A percentile compares a stretch with the other conserved stretches of the same genome.
Conservation (phyloP, 2,888 invertebrate genomes). For the Leptinotarsa rubiginosa region DNA sequence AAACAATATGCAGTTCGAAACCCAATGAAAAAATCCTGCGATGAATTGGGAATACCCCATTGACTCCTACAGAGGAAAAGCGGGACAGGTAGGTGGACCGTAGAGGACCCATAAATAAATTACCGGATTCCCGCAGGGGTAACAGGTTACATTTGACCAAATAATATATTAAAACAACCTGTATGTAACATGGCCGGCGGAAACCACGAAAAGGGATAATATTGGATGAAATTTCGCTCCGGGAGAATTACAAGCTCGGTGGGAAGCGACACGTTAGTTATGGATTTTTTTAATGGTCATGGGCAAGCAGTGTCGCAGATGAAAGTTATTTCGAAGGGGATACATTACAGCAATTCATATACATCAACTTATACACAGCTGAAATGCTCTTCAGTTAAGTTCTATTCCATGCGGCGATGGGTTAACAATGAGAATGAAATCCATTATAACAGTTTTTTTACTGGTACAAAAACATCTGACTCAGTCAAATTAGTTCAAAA, state of each 20-base stretch:
- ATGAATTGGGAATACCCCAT: slow-evolving; percentile 26
- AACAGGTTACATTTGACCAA: slow-evolving; percentile 31
- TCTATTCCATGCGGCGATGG: too few species aligned
- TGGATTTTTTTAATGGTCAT: background rate
- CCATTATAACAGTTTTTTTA: too few species aligned
- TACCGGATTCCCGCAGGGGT: slow-evolving; percentile 23
- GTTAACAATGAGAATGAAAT: too few species aligned
- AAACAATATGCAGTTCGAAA: background rate
- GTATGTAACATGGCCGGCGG: background rate
- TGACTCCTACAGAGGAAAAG: slow-evolving; percentile 17
- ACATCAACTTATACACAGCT: too few species aligned
- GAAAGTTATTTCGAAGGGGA: background rate
- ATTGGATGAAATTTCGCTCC: background rate
- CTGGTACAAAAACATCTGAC: too few species aligned
- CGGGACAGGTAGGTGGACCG: slow-evolving; percentile 2
- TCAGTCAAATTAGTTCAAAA: too few species aligned
- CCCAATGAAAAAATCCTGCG: slow-evolving; percentile 18
- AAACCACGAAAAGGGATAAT: background rate
- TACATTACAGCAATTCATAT: background rate
- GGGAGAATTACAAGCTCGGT: background rate
- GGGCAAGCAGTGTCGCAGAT: background rate
- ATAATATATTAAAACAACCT: slow-evolving; percentile 32
- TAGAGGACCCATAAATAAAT: slow-evolving; percentile 26
- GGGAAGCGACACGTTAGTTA: slow-evolving; percentile 3
- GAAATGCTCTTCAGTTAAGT: too few species aligned